A percentile compares a stretch with the other conserved stretches of the same genome.
These are phyloP conservation scores for Andrena fulva DNA, from an alignment of 2,888 invertebrate species.

Conservation along the genomic window DNA sequence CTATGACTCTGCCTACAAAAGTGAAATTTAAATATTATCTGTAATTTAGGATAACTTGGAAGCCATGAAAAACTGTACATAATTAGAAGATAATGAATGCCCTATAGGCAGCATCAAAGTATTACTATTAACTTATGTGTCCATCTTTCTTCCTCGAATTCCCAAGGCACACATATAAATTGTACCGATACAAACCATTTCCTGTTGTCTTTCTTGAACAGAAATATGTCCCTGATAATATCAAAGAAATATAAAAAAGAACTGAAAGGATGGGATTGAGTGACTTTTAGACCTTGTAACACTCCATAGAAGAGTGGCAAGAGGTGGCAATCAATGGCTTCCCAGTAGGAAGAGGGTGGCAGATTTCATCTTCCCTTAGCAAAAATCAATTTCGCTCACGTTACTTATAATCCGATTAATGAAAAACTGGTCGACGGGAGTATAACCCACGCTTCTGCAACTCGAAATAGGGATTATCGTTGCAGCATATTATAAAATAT, in stretches of 20 bases:
- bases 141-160: too few relatives aligned
- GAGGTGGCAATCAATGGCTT: constrained; percentile 53
- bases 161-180: not conserved
- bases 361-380: constrained; percentile 62
- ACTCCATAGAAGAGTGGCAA: constrained; percentile 32
- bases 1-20: too few relatives aligned
- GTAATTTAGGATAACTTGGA: too few relatives aligned
- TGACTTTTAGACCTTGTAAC: constrained; percentile 54
- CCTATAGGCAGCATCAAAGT: too few relatives aligned
- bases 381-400: constrained; percentile 70
- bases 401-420: constrained; percentile 68
- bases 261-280: constrained; percentile 29
- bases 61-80: too few relatives aligned
- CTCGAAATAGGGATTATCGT: constrained; percentile 36
- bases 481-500: constrained; percentile 26
- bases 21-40: too few relatives aligned
- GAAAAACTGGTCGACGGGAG: constrained; percentile 45
- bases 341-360: constrained; percentile 28
- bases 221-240: not conserved
- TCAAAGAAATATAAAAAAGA: constrained; percentile 7
- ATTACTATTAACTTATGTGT: too few relatives aligned
- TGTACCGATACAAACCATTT: not conserved
- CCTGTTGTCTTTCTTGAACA: not conserved
- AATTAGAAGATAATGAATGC: too few relatives aligned
- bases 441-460: constrained; percentile 10